Evolutionary conservation across 2,797 vertebrate genomes (phyloP).

Genomic region (Stomatorhinus walkeri): DNA sequence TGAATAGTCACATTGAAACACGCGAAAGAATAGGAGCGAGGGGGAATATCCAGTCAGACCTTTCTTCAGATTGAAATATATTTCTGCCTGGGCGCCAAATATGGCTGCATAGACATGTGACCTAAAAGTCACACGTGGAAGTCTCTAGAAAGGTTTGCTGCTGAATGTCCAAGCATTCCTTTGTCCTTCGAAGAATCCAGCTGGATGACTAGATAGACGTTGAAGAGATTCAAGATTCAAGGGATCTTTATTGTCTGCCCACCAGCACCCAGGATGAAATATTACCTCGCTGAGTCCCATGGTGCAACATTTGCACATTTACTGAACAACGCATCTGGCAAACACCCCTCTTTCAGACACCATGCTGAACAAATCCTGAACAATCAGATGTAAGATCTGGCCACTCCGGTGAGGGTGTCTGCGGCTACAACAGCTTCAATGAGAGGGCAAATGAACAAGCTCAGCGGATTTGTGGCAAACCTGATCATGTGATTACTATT

Average conservation of each 20-base stretch:
- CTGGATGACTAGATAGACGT: not conserved
- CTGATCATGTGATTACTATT: not conserved
- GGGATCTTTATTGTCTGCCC: not conserved
- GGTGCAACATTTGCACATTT: not conserved
- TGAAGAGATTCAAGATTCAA: not conserved
- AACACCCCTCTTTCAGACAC: not conserved
- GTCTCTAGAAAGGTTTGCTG: not conserved
- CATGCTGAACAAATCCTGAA: not conserved
- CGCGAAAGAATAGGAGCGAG: not conserved
- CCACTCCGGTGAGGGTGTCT: not conserved
- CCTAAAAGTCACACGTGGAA: not conserved
- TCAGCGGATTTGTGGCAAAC: not conserved
- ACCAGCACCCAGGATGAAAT: not conserved
- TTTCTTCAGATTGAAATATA: slow-evolving; percentile 3
- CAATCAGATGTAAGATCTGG: not conserved
- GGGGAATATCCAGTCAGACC: not conserved
- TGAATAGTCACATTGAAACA: not conserved
- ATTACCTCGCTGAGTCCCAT: not conserved
- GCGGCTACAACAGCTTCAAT: not conserved
- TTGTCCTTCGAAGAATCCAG: not conserved
- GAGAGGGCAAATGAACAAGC: not conserved
- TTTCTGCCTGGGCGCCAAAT: not conserved
- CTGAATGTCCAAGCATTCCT: not conserved
- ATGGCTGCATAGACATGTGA: not conserved
- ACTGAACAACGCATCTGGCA: not conserved